These are phyloP conservation scores for Cololabis saira DNA, from an alignment of 2,113 vertebrate genomes.

Conservation along the genomic window DNA sequence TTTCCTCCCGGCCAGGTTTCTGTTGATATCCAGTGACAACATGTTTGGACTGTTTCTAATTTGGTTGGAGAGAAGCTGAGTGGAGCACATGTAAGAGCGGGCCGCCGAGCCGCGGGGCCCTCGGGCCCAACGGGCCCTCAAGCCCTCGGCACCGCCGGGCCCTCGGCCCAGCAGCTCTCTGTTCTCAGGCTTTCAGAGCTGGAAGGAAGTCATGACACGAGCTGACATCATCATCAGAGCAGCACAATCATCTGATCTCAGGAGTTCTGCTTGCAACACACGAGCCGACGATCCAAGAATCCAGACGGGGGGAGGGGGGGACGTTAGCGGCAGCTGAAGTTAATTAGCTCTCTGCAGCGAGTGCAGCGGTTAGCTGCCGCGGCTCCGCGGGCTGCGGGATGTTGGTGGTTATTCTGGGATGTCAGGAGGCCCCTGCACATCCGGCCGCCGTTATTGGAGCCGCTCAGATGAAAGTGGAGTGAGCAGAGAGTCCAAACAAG, in stretches of 20 bases:
- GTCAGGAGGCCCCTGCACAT: neutral
- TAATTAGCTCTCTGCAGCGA: constrained; percentile 5
- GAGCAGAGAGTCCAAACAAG: constrained; percentile 4
- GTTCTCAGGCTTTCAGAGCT: constrained; percentile 4
- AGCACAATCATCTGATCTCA: constrained; percentile 13
- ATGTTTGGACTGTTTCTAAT: constrained; percentile 8
- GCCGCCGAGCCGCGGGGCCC: too few relatives aligned
- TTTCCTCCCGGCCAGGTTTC: neutral
- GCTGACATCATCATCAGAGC: constrained; percentile 10
- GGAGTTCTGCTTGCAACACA: neutral
- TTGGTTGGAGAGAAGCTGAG: neutral
- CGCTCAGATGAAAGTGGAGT: constrained; percentile 1
- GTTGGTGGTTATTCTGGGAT: constrained; percentile 2
- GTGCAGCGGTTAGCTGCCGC: neutral
- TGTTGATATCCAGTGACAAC: constrained; percentile 4
- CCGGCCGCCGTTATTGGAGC: neutral
- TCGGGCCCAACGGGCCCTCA: too few relatives aligned
- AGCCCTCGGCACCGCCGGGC: too few relatives aligned
- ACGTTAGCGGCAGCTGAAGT: neutral
- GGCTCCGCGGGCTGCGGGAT: constrained; percentile 4
- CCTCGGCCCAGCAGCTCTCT: too few relatives aligned
- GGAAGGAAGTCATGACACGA: constrained; percentile 14
- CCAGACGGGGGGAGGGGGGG: neutral
- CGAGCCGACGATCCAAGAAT: neutral
- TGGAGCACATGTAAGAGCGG: constrained; percentile 2